A percentile compares a stretch with the other conserved stretches of the same genome.
phyloP scores from a whole-genome alignment of 2,888 invertebrate species.

The Drosophila seclusa region DNA sequence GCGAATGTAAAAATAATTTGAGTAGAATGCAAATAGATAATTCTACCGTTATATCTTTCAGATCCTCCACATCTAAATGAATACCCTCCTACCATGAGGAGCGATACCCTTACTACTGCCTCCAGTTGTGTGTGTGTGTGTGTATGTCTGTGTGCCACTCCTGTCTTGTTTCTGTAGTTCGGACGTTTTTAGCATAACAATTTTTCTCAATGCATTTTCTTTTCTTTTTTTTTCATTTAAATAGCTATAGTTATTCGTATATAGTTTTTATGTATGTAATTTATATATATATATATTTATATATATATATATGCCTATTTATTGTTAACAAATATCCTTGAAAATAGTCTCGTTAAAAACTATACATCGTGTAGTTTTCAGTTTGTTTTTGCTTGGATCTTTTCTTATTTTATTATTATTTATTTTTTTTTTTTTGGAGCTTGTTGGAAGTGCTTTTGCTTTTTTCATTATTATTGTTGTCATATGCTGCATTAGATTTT shows the following conservation, averaged over 20 bases:
- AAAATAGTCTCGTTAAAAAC: conserved; percentile 68
- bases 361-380: conserved; percentile 64
- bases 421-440: conserved; percentile 50
- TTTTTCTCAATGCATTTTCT: conserved; percentile 41
- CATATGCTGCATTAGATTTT: conserved; percentile 56
- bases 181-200: conserved; percentile 48
- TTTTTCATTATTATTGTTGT: conserved; percentile 61
- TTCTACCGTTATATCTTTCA: conserved; percentile 11
- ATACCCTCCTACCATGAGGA: not conserved
- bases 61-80: not conserved
- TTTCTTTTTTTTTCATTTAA: conserved; percentile 25
- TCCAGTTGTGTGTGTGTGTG: not conserved
- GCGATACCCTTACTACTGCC: not conserved
- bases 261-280: conserved; percentile 35
- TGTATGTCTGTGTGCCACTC: conserved; percentile 4
- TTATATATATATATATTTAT: conserved; percentile 4
- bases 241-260: conserved; percentile 44
- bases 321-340: conserved; percentile 56
- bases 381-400: conserved; percentile 19
- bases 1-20: conserved; percentile 30
- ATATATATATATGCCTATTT: conserved; percentile 39
- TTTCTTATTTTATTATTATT: conserved; percentile 36
- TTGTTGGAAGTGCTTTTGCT: conserved; percentile 41
- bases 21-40: conserved; percentile 25
- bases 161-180: conserved; percentile 7